Conservation (phyloP, 2,888 invertebrate genomes). For the Geophilus truncorum region DNA sequence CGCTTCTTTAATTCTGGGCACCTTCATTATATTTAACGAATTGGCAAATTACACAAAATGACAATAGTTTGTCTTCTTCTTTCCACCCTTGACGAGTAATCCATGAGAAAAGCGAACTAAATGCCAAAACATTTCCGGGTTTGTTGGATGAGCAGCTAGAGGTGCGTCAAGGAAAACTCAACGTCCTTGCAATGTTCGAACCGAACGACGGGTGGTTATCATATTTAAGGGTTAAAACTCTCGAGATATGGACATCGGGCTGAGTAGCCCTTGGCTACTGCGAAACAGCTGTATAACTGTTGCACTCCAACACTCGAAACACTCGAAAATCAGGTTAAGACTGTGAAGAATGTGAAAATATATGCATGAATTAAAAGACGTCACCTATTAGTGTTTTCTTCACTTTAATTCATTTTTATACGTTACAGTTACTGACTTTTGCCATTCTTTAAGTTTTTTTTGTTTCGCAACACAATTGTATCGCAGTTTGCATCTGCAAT, state of each 20-base stretch:
- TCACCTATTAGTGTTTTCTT: background rate
- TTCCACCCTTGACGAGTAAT: background rate
- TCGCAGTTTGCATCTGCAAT: background rate
- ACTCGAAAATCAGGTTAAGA: background rate
- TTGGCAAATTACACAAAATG: background rate
- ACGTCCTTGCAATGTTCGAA: background rate
- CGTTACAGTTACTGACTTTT: background rate
- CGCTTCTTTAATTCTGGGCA: background rate
- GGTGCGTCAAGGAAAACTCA: background rate
- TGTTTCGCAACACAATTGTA: background rate
- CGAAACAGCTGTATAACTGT: background rate
- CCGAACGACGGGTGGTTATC: background rate
- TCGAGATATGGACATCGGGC: background rate
- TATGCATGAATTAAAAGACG: slow-evolving; percentile 18
- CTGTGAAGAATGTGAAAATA: background rate
- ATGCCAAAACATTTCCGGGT: background rate
- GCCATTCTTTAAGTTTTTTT: background rate
- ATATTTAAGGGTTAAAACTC: background rate
- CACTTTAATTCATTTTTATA: too few species aligned
- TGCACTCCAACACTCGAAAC: background rate
- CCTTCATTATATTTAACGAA: background rate
- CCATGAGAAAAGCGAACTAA: background rate
- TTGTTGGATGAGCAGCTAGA: background rate
- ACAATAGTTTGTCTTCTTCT: background rate
- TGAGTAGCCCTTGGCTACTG: background rate